Percentiles rank a stretch among this genome's conserved stretches.
phyloP scores from a whole-genome alignment of 2,888 invertebrate species.

The Lydus trimaculatus region DNA sequence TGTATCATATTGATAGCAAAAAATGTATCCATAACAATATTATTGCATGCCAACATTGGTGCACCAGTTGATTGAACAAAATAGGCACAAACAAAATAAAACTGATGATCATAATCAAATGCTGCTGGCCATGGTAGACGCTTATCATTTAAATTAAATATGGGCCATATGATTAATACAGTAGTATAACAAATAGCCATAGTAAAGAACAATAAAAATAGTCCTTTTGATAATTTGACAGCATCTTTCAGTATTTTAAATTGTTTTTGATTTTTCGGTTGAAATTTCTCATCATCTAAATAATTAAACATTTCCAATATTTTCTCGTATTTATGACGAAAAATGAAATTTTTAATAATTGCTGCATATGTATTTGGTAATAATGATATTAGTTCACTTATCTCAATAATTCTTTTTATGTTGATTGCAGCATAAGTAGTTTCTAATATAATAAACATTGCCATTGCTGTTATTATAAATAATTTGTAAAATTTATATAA shows the following conservation, averaged over 20 bases:
- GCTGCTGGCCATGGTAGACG: conserved; percentile 9
- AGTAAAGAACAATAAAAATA: conserved; percentile 15
- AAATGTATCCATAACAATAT: conserved; percentile 20
- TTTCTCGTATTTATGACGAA: neutral
- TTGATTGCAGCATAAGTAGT: neutral
- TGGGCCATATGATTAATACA: neutral
- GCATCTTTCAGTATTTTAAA: conserved; percentile 11
- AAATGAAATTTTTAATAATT: neutral
- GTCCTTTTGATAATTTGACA: conserved; percentile 10
- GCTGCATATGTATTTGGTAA: neutral
- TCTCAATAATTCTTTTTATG: neutral
- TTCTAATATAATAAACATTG: neutral
- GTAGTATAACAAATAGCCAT: neutral
- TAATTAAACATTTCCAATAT: neutral
- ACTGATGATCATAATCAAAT: neutral
- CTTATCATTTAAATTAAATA: neutral
- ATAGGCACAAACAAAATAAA: conserved; percentile 12
- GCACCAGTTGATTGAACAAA: conserved; percentile 11
- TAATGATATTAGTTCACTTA: neutral
- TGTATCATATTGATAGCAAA: conserved; percentile 18
- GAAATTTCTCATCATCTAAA: conserved; percentile 16
- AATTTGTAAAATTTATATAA: neutral
- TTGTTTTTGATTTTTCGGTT: conserved; percentile 15
- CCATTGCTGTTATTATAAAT: neutral
- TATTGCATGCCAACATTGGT: conserved; percentile 12